Conservation (phyloP, 2,113 vertebrate genomes). For the Nothobranchius furzeri region DNA sequence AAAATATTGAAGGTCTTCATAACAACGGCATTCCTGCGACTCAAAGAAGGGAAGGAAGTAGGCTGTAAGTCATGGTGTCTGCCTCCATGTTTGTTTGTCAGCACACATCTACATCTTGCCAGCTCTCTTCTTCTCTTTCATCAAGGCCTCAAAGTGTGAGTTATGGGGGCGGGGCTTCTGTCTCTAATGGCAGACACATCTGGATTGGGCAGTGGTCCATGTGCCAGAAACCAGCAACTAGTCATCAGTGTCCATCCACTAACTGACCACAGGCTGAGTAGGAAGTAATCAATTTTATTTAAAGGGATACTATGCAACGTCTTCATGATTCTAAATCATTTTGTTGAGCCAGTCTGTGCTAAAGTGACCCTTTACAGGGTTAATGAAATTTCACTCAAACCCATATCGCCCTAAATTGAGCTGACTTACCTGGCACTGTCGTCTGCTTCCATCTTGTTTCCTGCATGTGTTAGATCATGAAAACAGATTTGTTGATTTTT, state of each 20-base stretch:
- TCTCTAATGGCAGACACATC: slow-evolving; percentile 30
- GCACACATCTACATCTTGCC: slow-evolving; percentile 43
- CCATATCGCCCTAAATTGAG: no score
- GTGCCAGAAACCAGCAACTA: slow-evolving; percentile 7
- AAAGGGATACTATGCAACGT: no score
- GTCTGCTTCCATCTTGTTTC: no score
- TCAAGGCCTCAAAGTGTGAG: slow-evolving; percentile 64
- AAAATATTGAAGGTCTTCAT: slow-evolving; percentile 71
- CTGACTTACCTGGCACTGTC: no score
- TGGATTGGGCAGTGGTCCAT: slow-evolving; percentile 51
- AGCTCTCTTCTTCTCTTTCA: slow-evolving; percentile 27
- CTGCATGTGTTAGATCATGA: no score
- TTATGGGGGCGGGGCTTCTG: slow-evolving; percentile 54
- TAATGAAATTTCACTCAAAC: no score
- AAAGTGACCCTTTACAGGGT: no score
- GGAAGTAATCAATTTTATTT: no score
- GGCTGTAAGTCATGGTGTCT: slow-evolving; percentile 65
- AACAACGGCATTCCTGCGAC: slow-evolving; percentile 58
- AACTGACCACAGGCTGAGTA: background rate
- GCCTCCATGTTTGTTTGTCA: slow-evolving; percentile 31
- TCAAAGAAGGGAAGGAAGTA: slow-evolving; percentile 45
- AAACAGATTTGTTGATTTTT: no score
- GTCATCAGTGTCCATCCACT: background rate
- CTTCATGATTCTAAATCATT: no score
- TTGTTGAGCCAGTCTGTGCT: no score